Base-by-base conservation (phyloP, 2,888 invertebrate genomes). In the Rhodophaea formosa region DNA sequence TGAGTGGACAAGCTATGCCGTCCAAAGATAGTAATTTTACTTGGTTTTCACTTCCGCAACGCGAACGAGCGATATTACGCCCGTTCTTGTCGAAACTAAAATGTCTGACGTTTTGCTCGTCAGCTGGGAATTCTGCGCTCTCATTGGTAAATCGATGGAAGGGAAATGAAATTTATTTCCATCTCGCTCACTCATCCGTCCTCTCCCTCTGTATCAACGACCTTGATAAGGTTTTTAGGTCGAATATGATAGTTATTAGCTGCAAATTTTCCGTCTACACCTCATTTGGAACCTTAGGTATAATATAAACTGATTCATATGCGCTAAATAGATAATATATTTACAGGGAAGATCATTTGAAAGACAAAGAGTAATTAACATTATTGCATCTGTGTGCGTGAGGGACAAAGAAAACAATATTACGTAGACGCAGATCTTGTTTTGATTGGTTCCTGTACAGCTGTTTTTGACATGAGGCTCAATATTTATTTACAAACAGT, bases 111-210 rank as follows among this genome's bases (percentile, higher is more conserved):
- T 39, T 17, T 55, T 5, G 23, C 23, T 47, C 42, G 49, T 89
- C 91, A 91, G 91, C 91, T 91, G 91, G 79, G 77, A 65, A 70
- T 70, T 71, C 75, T 71, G 60, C 68, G 74, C 80, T 84, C 84
- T 77, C 83, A 91, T 91, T 91, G 90, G 91, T 84, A 78, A 87
- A 91, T 91, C 90, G 89, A 91, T 91, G 81, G 79, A 77, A 79
- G 82, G 76, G 80, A 84, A 80, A 79, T 70, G 66, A 74, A 77
- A 68, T 71, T 67, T 69, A 59, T 57, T n/a, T 58, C 62, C 61
- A 8, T 81, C 86, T 77, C 80, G 61, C 69, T 88, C 74, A 61
- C 55, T 44, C 64, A 46, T 65, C 29, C n/a, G 12, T 53, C 57
- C 7, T 86, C 83, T 84, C 82, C 59, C 75, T 88, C 77, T 63